Conservation (phyloP, 1,140 invertebrate species). For the Drosophila nigrodunni region DNA sequence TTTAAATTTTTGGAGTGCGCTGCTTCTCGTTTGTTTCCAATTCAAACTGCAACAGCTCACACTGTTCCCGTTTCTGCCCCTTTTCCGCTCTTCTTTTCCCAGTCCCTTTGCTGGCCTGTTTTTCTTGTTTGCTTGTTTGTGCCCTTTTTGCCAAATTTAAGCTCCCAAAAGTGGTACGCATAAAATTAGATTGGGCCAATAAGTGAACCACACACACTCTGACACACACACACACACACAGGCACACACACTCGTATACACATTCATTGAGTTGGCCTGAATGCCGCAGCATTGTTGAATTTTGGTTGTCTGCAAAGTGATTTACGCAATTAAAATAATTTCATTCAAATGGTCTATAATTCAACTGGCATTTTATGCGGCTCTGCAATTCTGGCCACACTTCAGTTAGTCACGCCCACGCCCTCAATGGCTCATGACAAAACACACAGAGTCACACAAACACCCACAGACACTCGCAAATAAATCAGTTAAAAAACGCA, state of each 20-base stretch:
- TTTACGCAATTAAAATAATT: slow-evolving; percentile 83
- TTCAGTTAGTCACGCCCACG: slow-evolving; percentile 44
- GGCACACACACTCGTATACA: slow-evolving; percentile 4
- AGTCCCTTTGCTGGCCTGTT: neutral
- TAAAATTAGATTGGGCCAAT: slow-evolving; percentile 75
- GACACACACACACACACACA: neutral
- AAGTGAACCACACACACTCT: slow-evolving; percentile 57
- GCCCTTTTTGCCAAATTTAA: slow-evolving; percentile 18
- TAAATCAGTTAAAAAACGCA: slow-evolving; percentile 53
- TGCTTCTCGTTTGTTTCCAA: slow-evolving; percentile 44
- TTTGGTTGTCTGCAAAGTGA: slow-evolving; percentile 77
- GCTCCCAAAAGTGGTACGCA: slow-evolving; percentile 45
- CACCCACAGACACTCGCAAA: slow-evolving; percentile 12
- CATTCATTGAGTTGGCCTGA: slow-evolving; percentile 6
- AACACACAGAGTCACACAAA: slow-evolving; percentile 3
- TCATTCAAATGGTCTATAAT: slow-evolving; percentile 81
- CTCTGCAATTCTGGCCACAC: slow-evolving; percentile 54
- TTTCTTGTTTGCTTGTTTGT: slow-evolving; percentile 7
- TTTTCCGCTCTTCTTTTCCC: neutral
- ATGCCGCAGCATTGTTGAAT: slow-evolving; percentile 75
- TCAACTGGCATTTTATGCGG: slow-evolving; percentile 74
- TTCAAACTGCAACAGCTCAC: slow-evolving; percentile 21
- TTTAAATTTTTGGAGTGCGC: slow-evolving; percentile 61
- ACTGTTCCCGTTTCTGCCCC: neutral
- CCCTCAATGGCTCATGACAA: slow-evolving; percentile 42